These are phyloP conservation scores for Candidula unifasciata DNA, from an alignment of 2,888 invertebrate genomes.

Conservation along the genomic window DNA sequence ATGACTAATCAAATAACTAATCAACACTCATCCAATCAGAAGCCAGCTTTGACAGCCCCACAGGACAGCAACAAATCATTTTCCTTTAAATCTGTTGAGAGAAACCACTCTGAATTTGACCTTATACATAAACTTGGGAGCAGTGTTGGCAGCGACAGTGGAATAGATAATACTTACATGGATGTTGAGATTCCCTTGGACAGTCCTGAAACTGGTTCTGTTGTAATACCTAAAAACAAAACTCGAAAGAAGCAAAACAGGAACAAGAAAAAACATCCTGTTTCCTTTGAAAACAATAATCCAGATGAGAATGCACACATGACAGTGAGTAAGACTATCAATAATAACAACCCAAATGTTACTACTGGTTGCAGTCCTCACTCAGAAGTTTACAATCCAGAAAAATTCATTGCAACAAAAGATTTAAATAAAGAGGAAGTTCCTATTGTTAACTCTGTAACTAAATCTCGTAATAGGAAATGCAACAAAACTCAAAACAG, in stretches of 20 bases:
- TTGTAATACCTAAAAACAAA: neutral
- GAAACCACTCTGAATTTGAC: no score
- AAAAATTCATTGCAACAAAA: neutral
- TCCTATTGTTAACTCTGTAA: neutral
- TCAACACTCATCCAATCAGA: neutral
- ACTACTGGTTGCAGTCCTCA: no score
- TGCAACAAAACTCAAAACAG: neutral
- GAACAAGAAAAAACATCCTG: neutral
- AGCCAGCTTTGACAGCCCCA: neutral
- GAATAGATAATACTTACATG: neutral
- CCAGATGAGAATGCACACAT: no score
- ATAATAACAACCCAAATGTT: no score
- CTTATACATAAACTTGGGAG: neutral
- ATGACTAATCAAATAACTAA: neutral
- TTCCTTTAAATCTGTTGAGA: neutral
- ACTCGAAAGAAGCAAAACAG: neutral
- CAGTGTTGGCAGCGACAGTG: constrained; percentile 1
- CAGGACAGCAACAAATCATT: neutral
- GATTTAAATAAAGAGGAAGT: neutral
- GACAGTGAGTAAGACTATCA: neutral
- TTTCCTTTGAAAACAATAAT: neutral
- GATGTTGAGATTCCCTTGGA: neutral
- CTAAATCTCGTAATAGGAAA: neutral
- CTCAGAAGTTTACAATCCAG: neutral
- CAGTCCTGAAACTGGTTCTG: neutral